These are phyloP conservation scores for Pentamera pediparva DNA, from an alignment of 53 echinoderm and acorn worm genomes.

Conservation along the genomic window DNA sequence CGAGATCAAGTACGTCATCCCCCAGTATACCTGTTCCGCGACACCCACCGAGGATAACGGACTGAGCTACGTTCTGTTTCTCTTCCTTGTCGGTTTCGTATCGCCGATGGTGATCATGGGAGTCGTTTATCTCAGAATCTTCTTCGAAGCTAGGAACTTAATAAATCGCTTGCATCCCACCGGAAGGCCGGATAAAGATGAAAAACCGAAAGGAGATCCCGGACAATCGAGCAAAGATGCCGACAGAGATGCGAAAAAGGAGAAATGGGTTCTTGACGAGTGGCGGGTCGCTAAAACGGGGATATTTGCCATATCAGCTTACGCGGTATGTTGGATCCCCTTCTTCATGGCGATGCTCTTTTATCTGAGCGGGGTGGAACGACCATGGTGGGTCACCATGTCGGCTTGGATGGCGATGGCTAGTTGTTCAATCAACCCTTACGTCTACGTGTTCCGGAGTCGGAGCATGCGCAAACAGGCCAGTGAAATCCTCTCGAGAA, in stretches of 20 bases:
- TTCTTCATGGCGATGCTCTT: constrained; percentile 69
- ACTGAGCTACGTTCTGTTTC: constrained; percentile 41
- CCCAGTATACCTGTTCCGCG: constrained; percentile 65
- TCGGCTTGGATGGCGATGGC: constrained; percentile 71
- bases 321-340: constrained; percentile 73
- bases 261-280: constrained; percentile 48
- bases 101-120: constrained; percentile 39
- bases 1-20: constrained; percentile 43
- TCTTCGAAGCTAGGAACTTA: constrained; percentile 35
- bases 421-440: constrained; percentile 77
- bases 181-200: background rate
- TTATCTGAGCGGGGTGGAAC: constrained; percentile 26
- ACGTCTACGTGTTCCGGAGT: constrained; percentile 87
- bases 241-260: background rate
- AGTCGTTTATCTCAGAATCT: constrained; percentile 51
- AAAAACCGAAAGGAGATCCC: background rate
- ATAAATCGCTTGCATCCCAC: constrained; percentile 5
- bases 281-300: constrained; percentile 77
- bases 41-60: constrained; percentile 2
- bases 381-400: constrained; percentile 54
- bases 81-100: constrained; percentile 44
- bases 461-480: constrained; percentile 73
- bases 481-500: constrained; percentile 26
- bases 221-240: background rate
- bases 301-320: constrained; percentile 62